Conservation (phyloP, 1,140 invertebrate genomes). For the Sogatella furcifera region DNA sequence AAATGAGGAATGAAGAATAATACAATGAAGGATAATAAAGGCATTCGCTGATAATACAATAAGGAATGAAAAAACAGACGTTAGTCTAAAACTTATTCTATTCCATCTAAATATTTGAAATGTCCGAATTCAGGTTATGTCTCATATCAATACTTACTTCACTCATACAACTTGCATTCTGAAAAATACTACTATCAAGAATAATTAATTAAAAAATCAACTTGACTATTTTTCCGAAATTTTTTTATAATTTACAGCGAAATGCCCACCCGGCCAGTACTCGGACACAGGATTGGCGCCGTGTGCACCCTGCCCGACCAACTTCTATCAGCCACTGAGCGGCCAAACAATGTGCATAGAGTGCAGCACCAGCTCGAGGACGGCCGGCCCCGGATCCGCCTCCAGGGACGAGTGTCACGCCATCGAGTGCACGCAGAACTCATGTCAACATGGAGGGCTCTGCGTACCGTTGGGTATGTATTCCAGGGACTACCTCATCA, state of each 20-base stretch:
- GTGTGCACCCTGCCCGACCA: slow-evolving; percentile 85
- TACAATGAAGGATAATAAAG: no score
- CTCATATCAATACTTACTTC: no score
- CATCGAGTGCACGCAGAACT: slow-evolving; percentile 71
- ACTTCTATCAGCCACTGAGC: slow-evolving; percentile 79
- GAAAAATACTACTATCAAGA: no score
- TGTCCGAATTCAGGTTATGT: no score
- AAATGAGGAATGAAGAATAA: no score
- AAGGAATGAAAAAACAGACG: no score
- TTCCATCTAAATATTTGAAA: no score
- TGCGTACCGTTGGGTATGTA: slow-evolving; percentile 64
- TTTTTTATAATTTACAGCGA: slow-evolving; percentile 37
- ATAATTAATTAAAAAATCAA: no score
- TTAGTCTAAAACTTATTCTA: no score
- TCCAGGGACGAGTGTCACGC: slow-evolving; percentile 74
- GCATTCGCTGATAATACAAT: no score
- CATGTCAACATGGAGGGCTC: slow-evolving; percentile 86
- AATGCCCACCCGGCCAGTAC: slow-evolving; percentile 87
- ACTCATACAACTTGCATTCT: no score
- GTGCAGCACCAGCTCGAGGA: slow-evolving; percentile 78
- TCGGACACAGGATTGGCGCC: slow-evolving; percentile 90
- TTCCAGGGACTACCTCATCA: background rate
- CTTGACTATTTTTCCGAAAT: background rate
- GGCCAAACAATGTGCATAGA: slow-evolving; percentile 76
- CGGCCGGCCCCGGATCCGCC: slow-evolving; percentile 58